Evolutionary conservation across 1,140 invertebrate species (phyloP).

Genomic region (Lepidurus packardi): DNA sequence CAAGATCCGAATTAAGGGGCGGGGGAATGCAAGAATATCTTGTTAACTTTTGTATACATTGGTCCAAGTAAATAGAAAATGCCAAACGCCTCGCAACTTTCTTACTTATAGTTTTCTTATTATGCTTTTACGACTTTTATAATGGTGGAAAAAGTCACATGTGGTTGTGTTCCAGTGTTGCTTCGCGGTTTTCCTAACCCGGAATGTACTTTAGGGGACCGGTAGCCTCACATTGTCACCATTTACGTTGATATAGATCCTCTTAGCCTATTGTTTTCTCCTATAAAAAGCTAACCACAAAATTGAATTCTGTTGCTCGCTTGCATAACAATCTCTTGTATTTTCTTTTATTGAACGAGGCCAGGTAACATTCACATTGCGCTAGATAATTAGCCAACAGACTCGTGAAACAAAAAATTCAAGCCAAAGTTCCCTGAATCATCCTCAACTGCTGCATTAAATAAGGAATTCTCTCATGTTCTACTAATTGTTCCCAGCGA

Average conservation of each 20-base stretch:
- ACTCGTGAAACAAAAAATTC: background rate
- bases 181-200: conserved; percentile 1
- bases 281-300: background rate
- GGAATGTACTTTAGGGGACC: background rate
- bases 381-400: background rate
- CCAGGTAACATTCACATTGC: background rate
- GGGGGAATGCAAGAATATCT: background rate
- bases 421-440: conserved; percentile 1
- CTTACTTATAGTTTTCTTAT: conserved; percentile 20
- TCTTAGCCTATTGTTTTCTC: conserved; percentile 19
- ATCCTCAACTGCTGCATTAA: conserved; percentile 28
- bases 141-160: conserved; percentile 12
- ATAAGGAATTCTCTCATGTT: conserved; percentile 25
- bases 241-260: conserved; percentile 18
- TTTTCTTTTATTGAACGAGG: background rate
- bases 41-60: background rate
- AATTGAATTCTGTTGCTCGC: conserved; percentile 13
- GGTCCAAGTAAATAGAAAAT: background rate
- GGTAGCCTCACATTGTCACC: conserved; percentile 8
- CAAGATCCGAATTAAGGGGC: background rate
- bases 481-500: conserved; percentile 23
- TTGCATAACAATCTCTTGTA: conserved; percentile 7
- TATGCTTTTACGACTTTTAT: conserved; percentile 11
- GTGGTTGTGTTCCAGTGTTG: background rate
- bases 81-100: background rate